These are phyloP conservation scores for Dendrolimus kikuchii DNA, from an alignment of 1,140 invertebrate species.

Conservation along the genomic window DNA sequence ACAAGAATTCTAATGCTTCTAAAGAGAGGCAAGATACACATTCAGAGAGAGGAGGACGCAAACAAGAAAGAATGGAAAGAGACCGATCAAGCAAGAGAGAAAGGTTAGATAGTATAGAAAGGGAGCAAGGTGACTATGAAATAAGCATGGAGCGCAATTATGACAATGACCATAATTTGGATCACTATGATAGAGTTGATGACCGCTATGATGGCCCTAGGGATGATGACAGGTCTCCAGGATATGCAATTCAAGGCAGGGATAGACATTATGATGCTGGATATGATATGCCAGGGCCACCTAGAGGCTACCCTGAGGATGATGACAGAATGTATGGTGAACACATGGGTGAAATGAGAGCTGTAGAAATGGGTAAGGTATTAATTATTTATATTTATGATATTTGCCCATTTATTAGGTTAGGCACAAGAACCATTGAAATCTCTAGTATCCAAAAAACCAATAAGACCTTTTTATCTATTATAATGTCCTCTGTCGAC, in stretches of 20 bases:
- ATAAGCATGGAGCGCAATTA: slow-evolving; percentile 60
- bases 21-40: slow-evolving; percentile 66
- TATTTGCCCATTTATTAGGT: not conserved
- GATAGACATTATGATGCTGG: slow-evolving; percentile 65
- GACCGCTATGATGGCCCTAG: slow-evolving; percentile 63
- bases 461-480: too few relatives aligned
- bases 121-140: slow-evolving; percentile 66
- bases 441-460: too few relatives aligned
- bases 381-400: not conserved
- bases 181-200: slow-evolving; percentile 65
- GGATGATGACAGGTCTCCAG: slow-evolving; percentile 64
- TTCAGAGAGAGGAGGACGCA: slow-evolving; percentile 63
- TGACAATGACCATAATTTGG: slow-evolving; percentile 60
- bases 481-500: too few relatives aligned
- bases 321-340: slow-evolving; percentile 66
- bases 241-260: slow-evolving; percentile 52
- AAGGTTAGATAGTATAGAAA: slow-evolving; percentile 61
- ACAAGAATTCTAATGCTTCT: slow-evolving; percentile 63
- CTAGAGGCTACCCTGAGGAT: slow-evolving; percentile 63
- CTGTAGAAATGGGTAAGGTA: slow-evolving; percentile 51
- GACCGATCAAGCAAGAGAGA: slow-evolving; percentile 60
- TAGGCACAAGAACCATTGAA: not conserved
- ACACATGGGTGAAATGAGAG: slow-evolving; percentile 55
- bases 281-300: slow-evolving; percentile 62
- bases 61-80: slow-evolving; percentile 62